These are phyloP conservation scores for Podarcis siculus DNA, from an alignment of 2,797 vertebrate genomes.

Conservation along the genomic window DNA sequence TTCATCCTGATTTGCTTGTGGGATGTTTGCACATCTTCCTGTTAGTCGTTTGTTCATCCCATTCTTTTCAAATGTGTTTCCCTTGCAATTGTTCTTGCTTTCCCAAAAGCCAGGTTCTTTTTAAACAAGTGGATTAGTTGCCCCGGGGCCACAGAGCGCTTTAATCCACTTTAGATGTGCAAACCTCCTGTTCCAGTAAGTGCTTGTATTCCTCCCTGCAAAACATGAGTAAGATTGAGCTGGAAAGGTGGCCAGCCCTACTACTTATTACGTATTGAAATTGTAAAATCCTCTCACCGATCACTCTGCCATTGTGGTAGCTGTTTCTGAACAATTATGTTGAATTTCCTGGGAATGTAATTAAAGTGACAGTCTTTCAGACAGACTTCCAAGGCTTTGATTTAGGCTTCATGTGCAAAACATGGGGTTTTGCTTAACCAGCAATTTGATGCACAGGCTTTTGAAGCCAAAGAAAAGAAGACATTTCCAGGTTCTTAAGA, in stretches of 20 bases:
- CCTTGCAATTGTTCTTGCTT: no score
- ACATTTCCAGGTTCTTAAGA: neutral
- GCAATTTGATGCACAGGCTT: neutral
- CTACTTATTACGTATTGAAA: neutral
- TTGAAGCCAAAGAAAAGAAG: neutral
- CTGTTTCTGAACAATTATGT: neutral
- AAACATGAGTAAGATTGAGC: neutral
- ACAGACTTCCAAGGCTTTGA: conserved; percentile 6
- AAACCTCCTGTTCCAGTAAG: no score
- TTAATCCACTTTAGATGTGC: no score
- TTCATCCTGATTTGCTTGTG: no score
- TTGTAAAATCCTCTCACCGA: neutral
- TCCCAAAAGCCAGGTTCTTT: no score
- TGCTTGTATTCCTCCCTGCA: no score
- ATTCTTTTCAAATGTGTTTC: no score
- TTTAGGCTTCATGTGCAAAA: conserved; percentile 15
- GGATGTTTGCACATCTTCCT: no score
- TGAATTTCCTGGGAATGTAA: neutral
- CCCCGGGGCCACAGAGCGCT: no score
- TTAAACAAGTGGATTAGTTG: no score
- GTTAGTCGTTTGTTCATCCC: no score
- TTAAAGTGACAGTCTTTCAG: neutral
- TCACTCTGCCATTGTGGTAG: neutral
- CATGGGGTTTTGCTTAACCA: conserved; percentile 6
- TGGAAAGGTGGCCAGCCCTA: neutral